A percentile compares a stretch with the other conserved stretches of the same genome.
Evolutionary conservation across 1,140 invertebrate genomes (phyloP).

Genomic region (Procambarus clarkii): DNA sequence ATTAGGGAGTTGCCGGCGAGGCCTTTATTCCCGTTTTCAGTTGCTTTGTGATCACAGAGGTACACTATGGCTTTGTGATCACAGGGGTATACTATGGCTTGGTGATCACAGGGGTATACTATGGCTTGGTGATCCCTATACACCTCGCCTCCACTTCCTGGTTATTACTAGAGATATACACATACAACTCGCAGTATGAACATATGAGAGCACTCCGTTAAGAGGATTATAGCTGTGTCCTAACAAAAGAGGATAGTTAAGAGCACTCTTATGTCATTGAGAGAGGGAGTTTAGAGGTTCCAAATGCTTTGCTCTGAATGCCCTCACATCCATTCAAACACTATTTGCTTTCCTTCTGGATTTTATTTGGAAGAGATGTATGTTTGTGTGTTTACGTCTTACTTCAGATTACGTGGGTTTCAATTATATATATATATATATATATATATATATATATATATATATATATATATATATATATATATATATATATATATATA

Average conservation of each 20-base stretch:
- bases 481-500: no score
- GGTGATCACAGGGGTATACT: no score
- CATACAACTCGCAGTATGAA: not conserved
- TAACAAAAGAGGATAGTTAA: conserved; percentile 46
- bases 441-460: no score
- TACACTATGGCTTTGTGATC: no score
- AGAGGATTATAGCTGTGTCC: conserved; percentile 5
- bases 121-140: no score
- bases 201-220: not conserved
- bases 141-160: not conserved
- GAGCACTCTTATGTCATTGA: not conserved
- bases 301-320: not conserved
- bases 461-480: no score
- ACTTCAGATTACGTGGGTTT: no score
- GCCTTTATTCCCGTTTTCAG: conserved; percentile 7
- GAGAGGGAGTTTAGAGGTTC: not conserved
- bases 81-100: no score
- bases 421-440: no score
- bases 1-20: conserved; percentile 55
- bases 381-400: no score
- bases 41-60: no score
- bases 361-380: no score
- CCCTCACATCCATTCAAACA: not conserved
- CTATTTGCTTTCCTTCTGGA: not conserved
- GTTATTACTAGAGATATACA: not conserved